A percentile compares a stretch with the other conserved stretches of the same genome.
These are phyloP conservation scores for Synchiropus splendidus DNA, from an alignment of 2,113 vertebrate species.

Conservation along the genomic window DNA sequence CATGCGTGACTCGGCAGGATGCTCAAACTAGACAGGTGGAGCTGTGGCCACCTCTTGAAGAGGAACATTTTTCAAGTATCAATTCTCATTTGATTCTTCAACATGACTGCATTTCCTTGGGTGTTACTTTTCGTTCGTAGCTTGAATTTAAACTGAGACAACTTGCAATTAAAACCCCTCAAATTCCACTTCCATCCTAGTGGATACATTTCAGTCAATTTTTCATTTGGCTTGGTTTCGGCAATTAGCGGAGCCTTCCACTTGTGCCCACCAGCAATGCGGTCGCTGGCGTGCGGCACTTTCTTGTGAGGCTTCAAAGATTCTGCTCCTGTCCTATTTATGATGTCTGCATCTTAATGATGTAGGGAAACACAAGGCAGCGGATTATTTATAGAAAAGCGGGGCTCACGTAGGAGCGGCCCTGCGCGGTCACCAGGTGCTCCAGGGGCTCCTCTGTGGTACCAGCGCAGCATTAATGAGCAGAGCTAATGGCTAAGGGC, in stretches of 20 bases:
- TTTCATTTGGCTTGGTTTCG: neutral
- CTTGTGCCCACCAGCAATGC: neutral
- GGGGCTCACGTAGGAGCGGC: too few species aligned
- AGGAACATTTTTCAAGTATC: too few species aligned
- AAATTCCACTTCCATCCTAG: neutral
- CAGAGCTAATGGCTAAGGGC: constrained; percentile 54
- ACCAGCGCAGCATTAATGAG: constrained; percentile 46
- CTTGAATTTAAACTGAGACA: too few species aligned
- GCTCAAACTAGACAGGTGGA: too few species aligned
- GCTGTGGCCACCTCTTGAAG: too few species aligned
- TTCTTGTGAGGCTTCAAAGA: constrained; percentile 17
- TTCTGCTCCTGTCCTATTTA: constrained; percentile 16
- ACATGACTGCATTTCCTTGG: too few species aligned
- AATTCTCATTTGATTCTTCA: too few species aligned
- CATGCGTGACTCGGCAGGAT: too few species aligned
- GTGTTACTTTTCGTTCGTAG: too few species aligned
- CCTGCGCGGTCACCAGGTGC: constrained; percentile 11
- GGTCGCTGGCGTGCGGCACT: neutral
- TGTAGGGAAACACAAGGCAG: too few species aligned
- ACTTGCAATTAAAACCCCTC: too few species aligned
- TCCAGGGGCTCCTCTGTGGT: constrained; percentile 20
- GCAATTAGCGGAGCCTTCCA: neutral
- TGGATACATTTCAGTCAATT: neutral
- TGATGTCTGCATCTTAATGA: constrained; percentile 22
- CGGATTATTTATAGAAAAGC: too few species aligned